phyloP scores from a whole-genome alignment of 2,797 vertebrate genomes.

The Sternotherus odoratus region DNA sequence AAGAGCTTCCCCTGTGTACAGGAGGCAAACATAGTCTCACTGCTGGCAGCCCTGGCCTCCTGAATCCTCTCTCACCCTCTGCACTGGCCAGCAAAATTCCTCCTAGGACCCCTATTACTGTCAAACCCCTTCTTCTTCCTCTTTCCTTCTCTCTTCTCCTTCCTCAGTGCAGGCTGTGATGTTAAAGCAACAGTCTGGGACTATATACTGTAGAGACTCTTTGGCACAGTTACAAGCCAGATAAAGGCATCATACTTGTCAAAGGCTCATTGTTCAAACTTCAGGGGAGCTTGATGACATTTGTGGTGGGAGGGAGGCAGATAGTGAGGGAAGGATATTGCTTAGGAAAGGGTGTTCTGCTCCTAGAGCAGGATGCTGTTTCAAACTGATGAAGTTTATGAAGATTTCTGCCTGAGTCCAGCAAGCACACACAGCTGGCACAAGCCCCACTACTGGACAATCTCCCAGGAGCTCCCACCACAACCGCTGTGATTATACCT shows the following conservation, averaged over 20 bases:
- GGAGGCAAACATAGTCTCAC: neutral
- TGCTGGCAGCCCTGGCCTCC: neutral
- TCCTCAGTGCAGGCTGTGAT: neutral
- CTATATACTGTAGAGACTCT: neutral
- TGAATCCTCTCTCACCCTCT: neutral
- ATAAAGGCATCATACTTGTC: neutral
- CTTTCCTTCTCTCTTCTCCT: neutral
- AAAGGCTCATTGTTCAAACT: neutral
- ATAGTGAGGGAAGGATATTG: neutral
- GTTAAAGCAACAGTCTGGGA: neutral
- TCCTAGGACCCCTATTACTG: neutral
- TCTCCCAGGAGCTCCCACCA: neutral
- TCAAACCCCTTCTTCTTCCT: slow-evolving; percentile 1
- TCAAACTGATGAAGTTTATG: neutral
- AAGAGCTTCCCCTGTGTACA: neutral
- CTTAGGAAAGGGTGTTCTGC: neutral
- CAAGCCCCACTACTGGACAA: neutral
- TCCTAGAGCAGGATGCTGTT: neutral
- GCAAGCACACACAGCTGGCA: neutral
- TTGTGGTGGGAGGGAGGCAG: neutral
- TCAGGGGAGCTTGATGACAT: neutral
- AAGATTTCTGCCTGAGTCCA: neutral
- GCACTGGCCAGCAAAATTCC: neutral
- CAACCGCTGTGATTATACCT: neutral
- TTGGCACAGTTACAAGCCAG: neutral